Evolutionary conservation across 2,113 vertebrate genomes (phyloP).

Genomic region (Thamnophis sirtalis): DNA sequence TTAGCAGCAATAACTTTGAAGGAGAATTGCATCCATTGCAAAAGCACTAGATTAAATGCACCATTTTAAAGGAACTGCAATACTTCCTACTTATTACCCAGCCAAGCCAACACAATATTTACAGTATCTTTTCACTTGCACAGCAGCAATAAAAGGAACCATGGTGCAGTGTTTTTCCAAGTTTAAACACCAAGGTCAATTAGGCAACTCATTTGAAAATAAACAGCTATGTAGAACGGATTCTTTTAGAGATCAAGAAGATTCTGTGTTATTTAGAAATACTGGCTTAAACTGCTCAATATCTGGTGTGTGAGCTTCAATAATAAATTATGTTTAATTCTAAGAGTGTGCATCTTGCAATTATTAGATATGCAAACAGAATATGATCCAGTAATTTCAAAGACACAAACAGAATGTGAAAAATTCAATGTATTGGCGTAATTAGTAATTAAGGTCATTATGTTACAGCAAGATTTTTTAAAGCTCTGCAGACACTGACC

Average conservation of each 20-base stretch:
- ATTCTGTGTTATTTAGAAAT: slow-evolving; percentile 17
- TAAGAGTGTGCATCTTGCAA: slow-evolving; percentile 34
- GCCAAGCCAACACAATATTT: slow-evolving; percentile 27
- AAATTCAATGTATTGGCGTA: slow-evolving; percentile 33
- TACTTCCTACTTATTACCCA: slow-evolving; percentile 33
- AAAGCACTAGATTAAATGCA: background rate
- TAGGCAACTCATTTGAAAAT: slow-evolving; percentile 1
- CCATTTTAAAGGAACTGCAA: slow-evolving; percentile 40
- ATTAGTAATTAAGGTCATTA: slow-evolving; percentile 43
- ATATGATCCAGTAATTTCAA: slow-evolving; percentile 35
- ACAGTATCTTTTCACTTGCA: slow-evolving; percentile 36
- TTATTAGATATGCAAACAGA: slow-evolving; percentile 55
- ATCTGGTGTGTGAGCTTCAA: slow-evolving; percentile 50
- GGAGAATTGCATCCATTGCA: background rate
- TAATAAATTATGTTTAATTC: slow-evolving; percentile 47
- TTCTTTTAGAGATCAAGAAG: slow-evolving; percentile 22
- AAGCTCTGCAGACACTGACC: background rate
- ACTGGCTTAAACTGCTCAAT: slow-evolving; percentile 54
- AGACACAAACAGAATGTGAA: slow-evolving; percentile 42
- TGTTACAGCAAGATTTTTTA: background rate
- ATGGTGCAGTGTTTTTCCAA: slow-evolving; percentile 15
- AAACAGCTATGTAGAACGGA: slow-evolving; percentile 11
- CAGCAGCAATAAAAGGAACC: background rate
- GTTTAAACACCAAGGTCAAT: background rate
- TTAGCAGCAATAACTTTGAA: background rate